These are phyloP conservation scores for Polyommatus icarus DNA, from an alignment of 2,888 invertebrate genomes.

Conservation along the genomic window DNA sequence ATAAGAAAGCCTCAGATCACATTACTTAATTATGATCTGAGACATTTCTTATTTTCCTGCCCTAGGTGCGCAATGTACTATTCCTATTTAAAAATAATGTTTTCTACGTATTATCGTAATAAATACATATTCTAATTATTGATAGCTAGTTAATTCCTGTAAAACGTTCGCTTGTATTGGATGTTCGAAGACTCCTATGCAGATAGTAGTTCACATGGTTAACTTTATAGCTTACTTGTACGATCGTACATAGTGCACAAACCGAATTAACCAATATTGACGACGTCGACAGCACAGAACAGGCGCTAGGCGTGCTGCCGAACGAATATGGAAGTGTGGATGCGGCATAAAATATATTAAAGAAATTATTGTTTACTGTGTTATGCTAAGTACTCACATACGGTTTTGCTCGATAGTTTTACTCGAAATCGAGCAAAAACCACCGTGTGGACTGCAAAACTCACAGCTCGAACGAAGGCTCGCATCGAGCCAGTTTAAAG, in stretches of 20 bases:
- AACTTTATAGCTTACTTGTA: constrained; percentile 33
- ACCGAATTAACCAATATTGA: constrained; percentile 68
- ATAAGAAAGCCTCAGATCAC: too few relatives aligned
- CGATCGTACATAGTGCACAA: constrained; percentile 32
- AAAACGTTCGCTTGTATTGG: constrained; percentile 3
- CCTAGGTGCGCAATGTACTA: too few relatives aligned
- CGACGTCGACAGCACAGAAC: constrained; percentile 51
- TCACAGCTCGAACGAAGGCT: too few relatives aligned
- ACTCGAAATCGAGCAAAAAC: too few relatives aligned
- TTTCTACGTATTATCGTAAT: background rate
- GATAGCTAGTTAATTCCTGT: background rate
- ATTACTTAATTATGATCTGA: too few relatives aligned
- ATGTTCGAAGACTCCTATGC: background rate
- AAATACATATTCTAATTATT: background rate
- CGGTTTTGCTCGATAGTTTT: too few relatives aligned
- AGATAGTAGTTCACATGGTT: constrained; percentile 27
- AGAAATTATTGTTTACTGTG: background rate
- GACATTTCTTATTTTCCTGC: too few relatives aligned
- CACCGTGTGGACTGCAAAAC: too few relatives aligned
- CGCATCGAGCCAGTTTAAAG: too few relatives aligned
- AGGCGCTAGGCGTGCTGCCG: constrained; percentile 38
- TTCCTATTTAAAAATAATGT: background rate
- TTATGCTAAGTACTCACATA: too few relatives aligned
- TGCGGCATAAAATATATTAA: constrained; percentile 1
- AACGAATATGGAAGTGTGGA: background rate